These are phyloP conservation scores for Cyclargus thomasi DNA, from an alignment of 1,140 invertebrate genomes.

Conservation along the genomic window DNA sequence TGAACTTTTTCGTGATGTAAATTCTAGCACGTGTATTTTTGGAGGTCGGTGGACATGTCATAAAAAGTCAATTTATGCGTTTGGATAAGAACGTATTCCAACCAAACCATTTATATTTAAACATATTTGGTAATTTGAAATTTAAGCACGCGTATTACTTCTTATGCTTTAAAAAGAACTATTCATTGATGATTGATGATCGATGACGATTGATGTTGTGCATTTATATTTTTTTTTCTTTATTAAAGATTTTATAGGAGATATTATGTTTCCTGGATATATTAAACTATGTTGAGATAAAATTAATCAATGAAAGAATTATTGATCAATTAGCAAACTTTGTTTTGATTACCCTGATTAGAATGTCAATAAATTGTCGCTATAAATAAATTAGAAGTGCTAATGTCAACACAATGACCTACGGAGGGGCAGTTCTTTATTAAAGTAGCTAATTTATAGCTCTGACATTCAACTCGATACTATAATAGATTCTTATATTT, in stretches of 20 bases:
- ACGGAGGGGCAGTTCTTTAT: background rate
- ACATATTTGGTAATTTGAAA: too few species aligned
- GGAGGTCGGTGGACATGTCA: background rate
- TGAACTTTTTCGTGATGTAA: background rate
- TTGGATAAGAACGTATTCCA: background rate
- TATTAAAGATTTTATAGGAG: too few species aligned
- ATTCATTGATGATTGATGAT: too few species aligned
- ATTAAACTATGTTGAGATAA: too few species aligned
- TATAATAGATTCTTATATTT: background rate
- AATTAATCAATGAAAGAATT: too few species aligned
- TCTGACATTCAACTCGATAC: constrained; percentile 1
- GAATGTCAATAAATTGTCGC: background rate
- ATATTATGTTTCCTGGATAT: too few species aligned
- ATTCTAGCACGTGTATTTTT: background rate
- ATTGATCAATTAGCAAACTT: too few species aligned
- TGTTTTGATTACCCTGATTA: background rate
- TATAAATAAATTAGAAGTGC: constrained; percentile 3
- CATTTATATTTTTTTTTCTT: too few species aligned
- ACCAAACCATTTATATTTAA: background rate
- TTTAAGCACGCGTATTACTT: too few species aligned
- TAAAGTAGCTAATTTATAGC: background rate
- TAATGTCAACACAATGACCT: constrained; percentile 6
- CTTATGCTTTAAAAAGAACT: too few species aligned
- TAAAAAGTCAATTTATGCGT: background rate
- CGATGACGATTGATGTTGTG: too few species aligned